Percentiles rank a stretch among this genome's conserved stretches.
phyloP scores from a whole-genome alignment of 1,140 invertebrate species.

The Anoplophora glabripennis region DNA sequence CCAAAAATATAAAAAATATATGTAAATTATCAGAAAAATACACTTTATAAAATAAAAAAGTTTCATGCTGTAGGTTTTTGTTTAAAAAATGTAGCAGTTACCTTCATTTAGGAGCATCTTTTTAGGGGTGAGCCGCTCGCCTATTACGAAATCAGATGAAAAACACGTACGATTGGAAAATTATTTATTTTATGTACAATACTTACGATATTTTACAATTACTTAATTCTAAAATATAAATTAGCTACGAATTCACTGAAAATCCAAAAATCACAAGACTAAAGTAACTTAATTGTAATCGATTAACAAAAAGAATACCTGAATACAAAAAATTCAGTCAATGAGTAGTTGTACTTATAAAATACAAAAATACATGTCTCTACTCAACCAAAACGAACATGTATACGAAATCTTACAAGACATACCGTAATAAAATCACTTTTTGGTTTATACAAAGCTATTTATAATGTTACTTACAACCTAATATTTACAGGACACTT shows the following conservation, averaged over 20 bases:
- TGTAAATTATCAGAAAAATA: too few relatives aligned
- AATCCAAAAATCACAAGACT: conserved; percentile 6
- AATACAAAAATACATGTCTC: conserved; percentile 12
- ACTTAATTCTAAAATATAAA: conserved; percentile 16
- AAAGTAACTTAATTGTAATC: neutral
- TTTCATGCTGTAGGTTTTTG: too few relatives aligned
- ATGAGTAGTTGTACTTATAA: conserved; percentile 12
- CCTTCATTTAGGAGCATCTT: too few relatives aligned
- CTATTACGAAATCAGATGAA: too few relatives aligned
- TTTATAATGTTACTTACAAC: neutral
- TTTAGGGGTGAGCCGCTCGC: too few relatives aligned
- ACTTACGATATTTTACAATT: conserved; percentile 15
- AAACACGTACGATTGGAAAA: conserved; percentile 9
- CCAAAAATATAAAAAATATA: too few relatives aligned
- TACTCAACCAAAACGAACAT: neutral
- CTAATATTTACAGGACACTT: conserved; percentile 3
- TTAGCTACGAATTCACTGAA: conserved; percentile 1
- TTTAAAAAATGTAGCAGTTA: too few relatives aligned
- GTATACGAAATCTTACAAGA: neutral
- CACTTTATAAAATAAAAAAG: too few relatives aligned
- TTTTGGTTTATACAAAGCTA: neutral
- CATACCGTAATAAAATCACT: neutral
- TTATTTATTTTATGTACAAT: conserved; percentile 21
- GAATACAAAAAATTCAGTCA: conserved; percentile 7
- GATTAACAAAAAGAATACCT: neutral